Conservation (phyloP, 2,797 vertebrate species). For the Epinephelus coioides region DNA sequence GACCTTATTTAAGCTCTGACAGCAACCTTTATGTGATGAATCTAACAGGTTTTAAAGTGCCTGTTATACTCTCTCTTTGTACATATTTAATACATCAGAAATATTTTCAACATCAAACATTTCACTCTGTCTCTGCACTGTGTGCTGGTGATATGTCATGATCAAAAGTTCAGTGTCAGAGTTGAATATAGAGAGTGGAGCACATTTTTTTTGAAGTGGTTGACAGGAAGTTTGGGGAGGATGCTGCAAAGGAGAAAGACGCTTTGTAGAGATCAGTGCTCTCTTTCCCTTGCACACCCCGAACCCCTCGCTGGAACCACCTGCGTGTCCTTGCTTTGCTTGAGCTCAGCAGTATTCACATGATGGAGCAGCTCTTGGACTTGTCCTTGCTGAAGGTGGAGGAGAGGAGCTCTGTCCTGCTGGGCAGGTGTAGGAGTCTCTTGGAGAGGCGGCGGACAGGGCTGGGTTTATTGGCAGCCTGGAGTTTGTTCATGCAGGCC, state of each 20-base stretch:
- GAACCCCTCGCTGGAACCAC: conserved; percentile 25
- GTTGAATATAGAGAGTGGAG: conserved; percentile 31
- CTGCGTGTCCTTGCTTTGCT: conserved; percentile 30
- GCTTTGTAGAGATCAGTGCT: conserved; percentile 38
- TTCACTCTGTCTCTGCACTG: conserved; percentile 45
- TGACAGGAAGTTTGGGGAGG: conserved; percentile 35
- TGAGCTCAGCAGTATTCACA: conserved; percentile 83
- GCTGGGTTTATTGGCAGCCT: conserved; percentile 84
- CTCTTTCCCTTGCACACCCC: conserved; percentile 54
- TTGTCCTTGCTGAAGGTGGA: conserved; percentile 95
- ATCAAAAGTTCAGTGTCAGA: conserved; percentile 46
- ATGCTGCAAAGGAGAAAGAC: conserved; percentile 59
- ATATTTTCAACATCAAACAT: conserved; percentile 46
- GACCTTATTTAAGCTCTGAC: conserved; percentile 44
- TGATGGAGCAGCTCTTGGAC: conserved; percentile 94
- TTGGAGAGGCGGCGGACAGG: conserved; percentile 92
- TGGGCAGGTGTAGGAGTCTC: conserved; percentile 93
- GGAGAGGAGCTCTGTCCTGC: conserved; percentile 92
- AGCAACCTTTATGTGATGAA: conserved; percentile 33
- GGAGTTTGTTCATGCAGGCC: conserved; percentile 90
- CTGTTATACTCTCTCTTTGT: conserved; percentile 46
- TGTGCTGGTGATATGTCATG: conserved; percentile 55
- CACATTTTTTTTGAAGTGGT: conserved; percentile 25
- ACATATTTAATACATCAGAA: conserved; percentile 30
- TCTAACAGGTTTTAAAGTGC: conserved; percentile 43